Conservation (phyloP, 2,888 invertebrate genomes). For the Leptogaster cylindrica region DNA sequence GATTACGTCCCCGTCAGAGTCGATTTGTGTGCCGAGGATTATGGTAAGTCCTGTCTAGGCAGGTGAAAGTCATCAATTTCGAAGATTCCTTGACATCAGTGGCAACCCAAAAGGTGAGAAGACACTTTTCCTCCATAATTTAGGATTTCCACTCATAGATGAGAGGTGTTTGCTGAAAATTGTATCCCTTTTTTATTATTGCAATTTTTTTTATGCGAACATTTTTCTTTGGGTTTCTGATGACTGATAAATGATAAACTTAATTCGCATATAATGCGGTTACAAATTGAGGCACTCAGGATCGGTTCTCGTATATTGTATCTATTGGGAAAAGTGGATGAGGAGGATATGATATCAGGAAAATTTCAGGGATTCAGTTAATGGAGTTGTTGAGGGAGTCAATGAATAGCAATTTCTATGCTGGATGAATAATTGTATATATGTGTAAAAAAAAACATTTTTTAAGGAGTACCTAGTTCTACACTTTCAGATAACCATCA, state of each 20-base stretch:
- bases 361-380: no score
- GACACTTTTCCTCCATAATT: constrained; percentile 13
- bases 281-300: constrained; percentile 37
- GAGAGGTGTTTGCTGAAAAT: not conserved
- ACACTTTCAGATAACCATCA: no score
- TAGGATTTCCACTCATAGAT: not conserved
- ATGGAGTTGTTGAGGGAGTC: no score
- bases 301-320: no score
- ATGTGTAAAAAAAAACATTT: no score
- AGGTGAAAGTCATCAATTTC: constrained; percentile 39
- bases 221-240: not conserved
- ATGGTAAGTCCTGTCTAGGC: constrained; percentile 14
- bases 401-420: no score
- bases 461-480: no score
- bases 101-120: constrained; percentile 12
- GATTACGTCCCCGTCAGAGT: constrained; percentile 23
- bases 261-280: constrained; percentile 17
- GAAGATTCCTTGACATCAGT: constrained; percentile 11
- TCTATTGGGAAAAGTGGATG: not conserved
- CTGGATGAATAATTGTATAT: no score
- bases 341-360: not conserved
- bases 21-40: constrained; percentile 23
- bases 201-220: constrained; percentile 2
- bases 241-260: constrained; percentile 26
- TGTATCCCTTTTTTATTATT: not conserved